Evolutionary conservation across 2,888 invertebrate species (phyloP).

Genomic region (Philereme vetulata): DNA sequence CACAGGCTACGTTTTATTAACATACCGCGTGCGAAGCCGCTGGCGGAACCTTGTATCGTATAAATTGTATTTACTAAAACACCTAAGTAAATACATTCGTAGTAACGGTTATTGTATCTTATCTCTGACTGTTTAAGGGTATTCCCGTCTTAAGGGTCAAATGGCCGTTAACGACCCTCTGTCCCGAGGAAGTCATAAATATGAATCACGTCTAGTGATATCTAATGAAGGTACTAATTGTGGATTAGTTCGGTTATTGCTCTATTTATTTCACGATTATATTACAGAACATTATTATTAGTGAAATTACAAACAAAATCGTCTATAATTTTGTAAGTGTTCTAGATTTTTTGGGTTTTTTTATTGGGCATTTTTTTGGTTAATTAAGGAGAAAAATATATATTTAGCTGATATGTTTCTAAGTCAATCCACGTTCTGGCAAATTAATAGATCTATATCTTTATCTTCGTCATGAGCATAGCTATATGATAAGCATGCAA

Average conservation of each 20-base stretch:
- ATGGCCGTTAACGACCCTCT: conserved; percentile 42
- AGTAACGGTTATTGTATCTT: conserved; percentile 42
- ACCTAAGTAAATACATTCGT: conserved; percentile 29
- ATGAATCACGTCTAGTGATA: conserved; percentile 47
- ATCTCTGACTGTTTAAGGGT: conserved; percentile 41
- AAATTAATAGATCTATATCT: too few species aligned
- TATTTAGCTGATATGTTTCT: too few species aligned
- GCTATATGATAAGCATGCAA: too few species aligned
- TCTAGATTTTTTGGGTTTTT: too few species aligned
- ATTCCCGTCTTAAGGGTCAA: conserved; percentile 50
- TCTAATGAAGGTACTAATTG: conserved; percentile 39
- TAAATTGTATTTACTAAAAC: background rate
- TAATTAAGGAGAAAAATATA: too few species aligned
- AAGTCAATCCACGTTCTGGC: too few species aligned
- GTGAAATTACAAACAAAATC: too few species aligned
- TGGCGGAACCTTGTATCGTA: background rate
- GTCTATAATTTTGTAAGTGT: too few species aligned
- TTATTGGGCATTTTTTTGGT: too few species aligned
- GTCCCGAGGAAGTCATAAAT: conserved; percentile 46
- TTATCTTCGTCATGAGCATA: too few species aligned
- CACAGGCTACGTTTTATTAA: too few species aligned
- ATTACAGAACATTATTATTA: background rate
- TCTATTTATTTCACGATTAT: conserved; percentile 15
- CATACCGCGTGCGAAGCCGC: too few species aligned
- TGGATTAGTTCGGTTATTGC: conserved; percentile 39